Evolutionary conservation across 2,113 vertebrate genomes (phyloP).

Genomic region (Lamprologus speciosus): DNA sequence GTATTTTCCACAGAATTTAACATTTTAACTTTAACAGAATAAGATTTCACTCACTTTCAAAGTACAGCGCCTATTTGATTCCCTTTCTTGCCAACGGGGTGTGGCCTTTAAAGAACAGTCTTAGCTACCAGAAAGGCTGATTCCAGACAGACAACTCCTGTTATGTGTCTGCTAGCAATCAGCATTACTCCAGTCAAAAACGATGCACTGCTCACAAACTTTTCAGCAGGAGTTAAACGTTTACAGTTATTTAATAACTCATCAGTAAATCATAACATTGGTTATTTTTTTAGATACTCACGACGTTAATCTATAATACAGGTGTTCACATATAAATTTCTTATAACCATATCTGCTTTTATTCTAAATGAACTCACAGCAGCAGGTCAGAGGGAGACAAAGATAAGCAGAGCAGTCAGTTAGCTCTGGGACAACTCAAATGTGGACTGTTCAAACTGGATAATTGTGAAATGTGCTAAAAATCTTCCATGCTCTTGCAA

Average conservation of each 20-base stretch:
- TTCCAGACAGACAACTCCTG: not conserved
- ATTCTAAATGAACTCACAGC: not conserved
- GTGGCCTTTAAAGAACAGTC: slow-evolving; percentile 17
- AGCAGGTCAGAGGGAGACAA: not conserved
- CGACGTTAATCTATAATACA: not conserved
- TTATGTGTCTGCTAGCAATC: slow-evolving; percentile 1
- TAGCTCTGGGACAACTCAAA: not conserved
- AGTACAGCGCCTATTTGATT: slow-evolving; percentile 19
- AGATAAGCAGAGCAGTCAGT: not conserved
- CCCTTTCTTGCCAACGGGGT: not conserved
- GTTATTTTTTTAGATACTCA: not conserved
- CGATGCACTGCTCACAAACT: not conserved
- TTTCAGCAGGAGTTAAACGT: not conserved
- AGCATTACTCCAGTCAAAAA: not conserved
- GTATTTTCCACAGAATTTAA: not conserved
- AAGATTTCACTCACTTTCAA: not conserved
- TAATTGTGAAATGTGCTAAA: not conserved
- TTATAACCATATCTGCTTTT: not conserved
- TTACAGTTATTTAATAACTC: not conserved
- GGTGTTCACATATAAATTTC: not conserved
- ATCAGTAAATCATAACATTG: not conserved
- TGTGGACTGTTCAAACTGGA: not conserved
- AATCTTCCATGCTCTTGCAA: not conserved
- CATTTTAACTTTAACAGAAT: not conserved
- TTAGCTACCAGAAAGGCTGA: not conserved